Percentiles rank a stretch among this genome's conserved stretches.
Evolutionary conservation across 2,113 vertebrate species (phyloP).

Genomic region (Ailuropoda melanoleuca): DNA sequence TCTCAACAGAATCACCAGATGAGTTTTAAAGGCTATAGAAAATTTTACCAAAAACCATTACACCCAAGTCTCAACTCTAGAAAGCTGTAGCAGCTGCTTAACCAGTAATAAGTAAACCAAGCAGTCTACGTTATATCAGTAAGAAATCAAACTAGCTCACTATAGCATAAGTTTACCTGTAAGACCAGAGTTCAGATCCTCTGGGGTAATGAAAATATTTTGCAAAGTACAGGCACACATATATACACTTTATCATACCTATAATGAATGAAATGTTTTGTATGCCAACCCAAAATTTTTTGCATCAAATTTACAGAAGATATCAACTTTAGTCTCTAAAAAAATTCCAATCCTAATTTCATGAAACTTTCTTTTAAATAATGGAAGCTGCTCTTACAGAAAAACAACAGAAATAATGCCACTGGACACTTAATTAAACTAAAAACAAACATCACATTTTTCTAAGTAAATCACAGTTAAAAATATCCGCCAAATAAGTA

Average conservation of each 20-base stretch:
- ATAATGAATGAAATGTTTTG: background rate
- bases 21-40: background rate
- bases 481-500: background rate
- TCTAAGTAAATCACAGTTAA: background rate
- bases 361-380: background rate
- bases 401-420: conserved; percentile 17
- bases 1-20: background rate
- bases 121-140: background rate
- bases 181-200: background rate
- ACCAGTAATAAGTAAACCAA: background rate
- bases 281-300: background rate
- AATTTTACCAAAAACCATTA: background rate
- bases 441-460: background rate
- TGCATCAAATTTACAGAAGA: background rate
- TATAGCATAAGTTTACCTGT: background rate
- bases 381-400: background rate
- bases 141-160: background rate
- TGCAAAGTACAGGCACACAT: background rate
- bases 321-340: background rate
- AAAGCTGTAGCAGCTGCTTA: background rate
- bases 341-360: background rate
- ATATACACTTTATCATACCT: background rate
- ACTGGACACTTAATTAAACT: background rate
- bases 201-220: background rate
- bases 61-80: background rate